Base-by-base conservation (phyloP, 1,140 invertebrate genomes). In the Portunus trituberculatus region DNA sequence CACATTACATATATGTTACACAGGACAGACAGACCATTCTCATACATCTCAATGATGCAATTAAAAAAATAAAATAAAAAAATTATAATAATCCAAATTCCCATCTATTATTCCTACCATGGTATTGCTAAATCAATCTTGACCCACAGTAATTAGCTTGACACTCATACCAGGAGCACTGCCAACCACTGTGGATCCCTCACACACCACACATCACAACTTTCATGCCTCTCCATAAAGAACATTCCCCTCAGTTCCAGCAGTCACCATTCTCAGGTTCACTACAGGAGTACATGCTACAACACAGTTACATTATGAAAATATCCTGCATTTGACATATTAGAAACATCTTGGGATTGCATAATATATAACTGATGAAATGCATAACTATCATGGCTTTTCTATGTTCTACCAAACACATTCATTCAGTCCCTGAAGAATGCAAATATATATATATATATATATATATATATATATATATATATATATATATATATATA, bases 401-500 rank as follows among this genome's bases (percentile, higher is more conserved):
- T 87, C 12, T 32, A 87, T 87, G 39, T 39, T 39, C 86, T 32
- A 87, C 12, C 31, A 87, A 16, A 87, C n/a, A n/a, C 86, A 32
- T 31, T 31, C 12, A 32, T 45, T 20, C 67, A 89, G n/a, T 45
- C 90, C 32, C 48, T 20, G 52, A 94, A n/a, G 25, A 46, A 48
- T 83, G 48, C 83, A 92, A 59, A 83, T 93, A 67, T 86, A 92
- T 90, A 39, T 76, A 84, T 91, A 46, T 94, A 92, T 89, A 92
- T 90, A 82, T 89, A 39, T 90, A 67, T 89, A 92, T 90, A 67
- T 94, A 82, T 94, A 67, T 94, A 32, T 90, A 67, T 89, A 92
- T 90, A 92, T 90, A 67, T 89, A 92, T 94, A 82, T 92, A 94
- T 94, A 92, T 90, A 92, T 59, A 90, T 89, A 94, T 92, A 94